Conservation (phyloP, 2,797 vertebrate species). For the Heterohyrax brucei region DNA sequence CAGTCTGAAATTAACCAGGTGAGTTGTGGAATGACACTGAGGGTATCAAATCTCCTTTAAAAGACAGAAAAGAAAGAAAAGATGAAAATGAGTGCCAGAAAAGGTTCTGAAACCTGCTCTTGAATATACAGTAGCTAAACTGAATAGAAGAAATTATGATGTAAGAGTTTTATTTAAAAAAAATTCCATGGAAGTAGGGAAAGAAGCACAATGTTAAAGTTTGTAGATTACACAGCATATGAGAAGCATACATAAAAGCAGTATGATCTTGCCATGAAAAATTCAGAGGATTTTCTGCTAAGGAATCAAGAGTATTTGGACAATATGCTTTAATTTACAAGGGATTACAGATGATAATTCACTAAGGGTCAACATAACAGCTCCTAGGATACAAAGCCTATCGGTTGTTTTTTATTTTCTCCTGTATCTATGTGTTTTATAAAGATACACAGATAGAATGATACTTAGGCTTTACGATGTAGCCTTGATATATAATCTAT, state of each 20-base stretch:
- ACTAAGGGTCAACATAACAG: background rate
- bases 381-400: background rate
- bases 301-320: background rate
- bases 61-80: too few relatives aligned
- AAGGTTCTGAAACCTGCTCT: too few relatives aligned
- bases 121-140: too few relatives aligned
- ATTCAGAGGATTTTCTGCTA: slow-evolving; percentile 5
- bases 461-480: background rate
- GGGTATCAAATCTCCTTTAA: too few relatives aligned
- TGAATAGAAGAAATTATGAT: too few relatives aligned
- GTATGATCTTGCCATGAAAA: background rate
- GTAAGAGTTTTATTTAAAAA: too few relatives aligned
- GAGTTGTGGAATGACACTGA: too few relatives aligned
- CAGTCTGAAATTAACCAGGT: too few relatives aligned
- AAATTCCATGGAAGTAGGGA: background rate
- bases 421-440: background rate
- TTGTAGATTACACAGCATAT: background rate
- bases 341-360: background rate
- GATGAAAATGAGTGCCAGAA: too few relatives aligned
- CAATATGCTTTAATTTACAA: background rate
- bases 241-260: background rate
- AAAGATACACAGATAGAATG: slow-evolving; percentile 9
- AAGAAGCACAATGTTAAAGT: background rate
- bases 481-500: background rate
- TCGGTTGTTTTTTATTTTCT: background rate